These are phyloP conservation scores for Plotosus lineatus DNA, from an alignment of 2,113 vertebrate species.

Conservation along the genomic window DNA sequence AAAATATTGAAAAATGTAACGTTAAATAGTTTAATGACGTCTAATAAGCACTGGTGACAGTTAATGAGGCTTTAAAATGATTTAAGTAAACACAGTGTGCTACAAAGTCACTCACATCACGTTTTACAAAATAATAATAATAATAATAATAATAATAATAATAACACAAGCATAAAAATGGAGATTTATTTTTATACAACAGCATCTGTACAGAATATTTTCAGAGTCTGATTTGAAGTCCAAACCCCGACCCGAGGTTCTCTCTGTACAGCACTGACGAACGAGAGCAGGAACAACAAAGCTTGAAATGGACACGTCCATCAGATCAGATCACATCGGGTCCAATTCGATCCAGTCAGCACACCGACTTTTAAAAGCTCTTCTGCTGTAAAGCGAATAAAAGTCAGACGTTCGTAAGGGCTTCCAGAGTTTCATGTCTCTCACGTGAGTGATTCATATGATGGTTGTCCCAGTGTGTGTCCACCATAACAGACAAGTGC, in stretches of 20 bases:
- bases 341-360: not conserved
- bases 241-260: conserved; percentile 25
- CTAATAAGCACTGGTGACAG: conserved; percentile 34
- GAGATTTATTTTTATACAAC: conserved; percentile 25
- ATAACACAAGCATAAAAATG: conserved; percentile 37
- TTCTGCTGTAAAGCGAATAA: conserved; percentile 6
- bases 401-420: conserved; percentile 29
- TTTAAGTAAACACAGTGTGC: conserved; percentile 26
- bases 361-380: not conserved
- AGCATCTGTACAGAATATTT: conserved; percentile 9
- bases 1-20: conserved; percentile 22
- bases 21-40: conserved; percentile 5
- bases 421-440: conserved; percentile 26
- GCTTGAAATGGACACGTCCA: conserved; percentile 4
- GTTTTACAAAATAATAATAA: conserved; percentile 45
- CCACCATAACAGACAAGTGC: conserved; percentile 15
- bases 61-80: conserved; percentile 17
- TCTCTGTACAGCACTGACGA: conserved; percentile 20
- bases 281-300: not conserved
- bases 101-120: conserved; percentile 44
- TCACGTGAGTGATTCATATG: not conserved
- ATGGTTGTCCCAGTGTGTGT: not conserved
- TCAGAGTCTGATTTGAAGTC: conserved; percentile 8
- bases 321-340: not conserved
- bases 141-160: too few relatives aligned